Evolutionary conservation across 2,797 vertebrate species (phyloP).

Genomic region (Trachurus trachurus): DNA sequence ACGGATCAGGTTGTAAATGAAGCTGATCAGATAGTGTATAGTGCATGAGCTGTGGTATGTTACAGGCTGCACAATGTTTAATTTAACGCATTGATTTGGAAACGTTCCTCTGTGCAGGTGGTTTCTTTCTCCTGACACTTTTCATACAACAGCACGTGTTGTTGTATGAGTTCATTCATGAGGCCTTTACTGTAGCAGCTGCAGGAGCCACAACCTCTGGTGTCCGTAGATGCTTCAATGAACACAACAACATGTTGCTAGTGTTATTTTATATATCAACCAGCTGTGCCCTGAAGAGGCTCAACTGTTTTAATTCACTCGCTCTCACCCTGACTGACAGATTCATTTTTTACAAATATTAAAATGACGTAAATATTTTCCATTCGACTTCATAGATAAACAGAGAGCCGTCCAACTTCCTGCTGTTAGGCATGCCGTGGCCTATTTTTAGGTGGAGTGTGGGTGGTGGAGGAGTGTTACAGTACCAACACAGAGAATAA

Average conservation of each 20-base stretch:
- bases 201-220: too few species aligned
- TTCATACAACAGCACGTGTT: neutral
- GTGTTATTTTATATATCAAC: too few species aligned
- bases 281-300: too few species aligned
- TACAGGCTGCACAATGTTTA: slow-evolving; percentile 11
- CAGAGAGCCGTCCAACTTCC: neutral
- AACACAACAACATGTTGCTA: too few species aligned
- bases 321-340: slow-evolving; percentile 6
- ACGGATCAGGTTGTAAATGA: neutral
- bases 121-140: slow-evolving; percentile 27
- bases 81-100: slow-evolving; percentile 36
- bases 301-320: neutral
- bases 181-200: neutral
- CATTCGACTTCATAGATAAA: slow-evolving; percentile 25
- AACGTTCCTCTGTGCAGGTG: slow-evolving; percentile 15
- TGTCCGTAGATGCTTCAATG: too few species aligned
- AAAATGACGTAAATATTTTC: slow-evolving; percentile 12
- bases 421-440: neutral
- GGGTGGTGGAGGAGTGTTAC: neutral
- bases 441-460: neutral
- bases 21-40: neutral
- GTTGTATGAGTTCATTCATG: slow-evolving; percentile 12
- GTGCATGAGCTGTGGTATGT: slow-evolving; percentile 17
- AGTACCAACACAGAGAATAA: neutral
- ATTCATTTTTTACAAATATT: neutral